Evolutionary conservation across 2,888 invertebrate species (phyloP), one percentile per base, ranked within the genome.

Genomic region (Microplitis manilae): DNA sequence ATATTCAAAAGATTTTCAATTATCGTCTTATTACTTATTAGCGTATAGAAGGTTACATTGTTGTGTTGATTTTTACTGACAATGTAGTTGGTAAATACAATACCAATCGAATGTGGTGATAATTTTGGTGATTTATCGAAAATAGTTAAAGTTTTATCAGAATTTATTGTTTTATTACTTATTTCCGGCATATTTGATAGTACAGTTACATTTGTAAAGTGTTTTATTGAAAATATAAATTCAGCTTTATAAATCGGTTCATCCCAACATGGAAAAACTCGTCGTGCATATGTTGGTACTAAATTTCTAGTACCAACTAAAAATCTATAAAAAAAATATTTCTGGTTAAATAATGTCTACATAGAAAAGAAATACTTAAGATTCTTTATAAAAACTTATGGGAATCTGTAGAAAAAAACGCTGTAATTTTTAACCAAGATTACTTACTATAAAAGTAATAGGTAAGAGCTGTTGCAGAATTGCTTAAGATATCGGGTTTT

Each of bases 71-170:
- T 79, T 50, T 71, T 60, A 41, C 72, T 20, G 82, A 84, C 7
- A 7, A 5, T 1, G 40, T 80, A 90, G 79, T 92, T 91, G 61
- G 91, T 91, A n/a, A 96, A 94, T n/a, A 95, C 92, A 87, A 95
- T 95, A 0, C 96, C 96, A 6, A 96, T 91, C 17, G 96, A 91
- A 86, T 97, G 96, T 0, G 94, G 92, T 2, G 95, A 94, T 94
- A 96, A 96, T 13, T 91, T 88, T 0, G 92, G 89, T 0, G 93
- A 93, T 70, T 68, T 78, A 30, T 80, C 77, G 59, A 83, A 80
- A 6, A 8, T 67, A 5, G 82, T 83, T 62, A 80, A 77, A 13
- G 77, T 60, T 70, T 80, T 80, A 1, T 77, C 79, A 76, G 77
- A 75, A 6, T 20, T 61, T 9, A 75, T 68, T 30, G 74, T 69